Evolutionary conservation across 2,888 invertebrate genomes (phyloP), one percentile per base, ranked within the genome.

Genomic region (Apodemia mormo): DNA sequence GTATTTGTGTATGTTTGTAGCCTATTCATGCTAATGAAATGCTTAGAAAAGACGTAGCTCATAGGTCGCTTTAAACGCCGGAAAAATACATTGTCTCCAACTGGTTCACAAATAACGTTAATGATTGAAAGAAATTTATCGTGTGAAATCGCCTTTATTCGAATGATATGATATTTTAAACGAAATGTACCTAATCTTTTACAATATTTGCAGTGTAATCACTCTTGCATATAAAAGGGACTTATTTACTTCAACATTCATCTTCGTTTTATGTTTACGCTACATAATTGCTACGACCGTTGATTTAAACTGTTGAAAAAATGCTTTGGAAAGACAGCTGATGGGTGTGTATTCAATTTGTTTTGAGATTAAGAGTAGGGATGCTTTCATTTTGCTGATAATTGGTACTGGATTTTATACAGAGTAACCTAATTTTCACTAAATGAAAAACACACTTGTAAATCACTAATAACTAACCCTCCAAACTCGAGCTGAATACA

Each of bases 241-340:
- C 33, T 37, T 14, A 61, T 37, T 37, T 64, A 33, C 61, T 37
- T 64, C 61, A 64, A 37, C 61, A 64, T 64, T 64, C 37, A 33
- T 64, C 33, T 61, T 61, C 61, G 61, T 61, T 61, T 29, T 14
- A 29, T 61, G 10, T 61, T 30, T 33, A 61, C 29, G 61, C 61
- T 64, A 37, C 37, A 12, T 64, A 30, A 64, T 64, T 64, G n/a
- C n/a, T 64, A 33, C 37, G 61, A 64, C 61, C 37, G 52, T 54
- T 54, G 52, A 54, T 54, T 54, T 54, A 54, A 54, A 54, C 33
- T 64, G 33, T 37, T 37, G 33, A 64, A 64, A 58, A 33, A 64
- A 37, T 37, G 61, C 14, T 64, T 33, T 64, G 33, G 8, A 64
- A 33, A 33, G 61, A 64, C 37, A 33, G 14, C 52, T 54, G 52